Base-by-base conservation (phyloP, 1,140 invertebrate genomes). In the Armadillidium nasatum region DNA sequence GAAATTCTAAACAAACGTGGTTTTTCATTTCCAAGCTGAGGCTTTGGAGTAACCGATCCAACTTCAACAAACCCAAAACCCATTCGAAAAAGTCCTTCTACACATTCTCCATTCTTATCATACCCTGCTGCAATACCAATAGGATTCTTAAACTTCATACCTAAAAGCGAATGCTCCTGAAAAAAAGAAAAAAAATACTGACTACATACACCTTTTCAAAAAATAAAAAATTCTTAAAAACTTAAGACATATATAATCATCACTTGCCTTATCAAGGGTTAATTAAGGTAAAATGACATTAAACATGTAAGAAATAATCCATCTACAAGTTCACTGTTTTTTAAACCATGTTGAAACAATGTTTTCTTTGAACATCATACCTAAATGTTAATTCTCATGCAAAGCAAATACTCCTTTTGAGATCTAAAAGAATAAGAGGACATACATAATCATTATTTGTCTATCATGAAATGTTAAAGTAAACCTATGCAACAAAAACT, bases 61-160 rank as follows among this genome's bases (percentile, higher is more conserved):
- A 99, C 90, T 89, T 99, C 97, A 46, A 99, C 90, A 86, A 98
- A 96, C 23, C 96, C 92, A 87, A 99, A 98, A 0, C 97, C 97
- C 72, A 95, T 86, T 82, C 91, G 89, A 70, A 89, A 88, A 43
- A 99, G 84, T 0, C 93, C 93, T 77, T 89, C 84, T 0, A 98
- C 87, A 33, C 93, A 94, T 87, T 98, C 94, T 10, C 90, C 97
- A 85, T 99, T 90, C 84, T 99, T 99, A 84, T 99, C 97, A 87
- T 98, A 99, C 4, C 97, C 97, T 78, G 97, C 97, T 70, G 97
- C 97, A 81, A 99, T 90, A 44, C 97, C 97, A 82, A 99, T 83
- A 0, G 96, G 96, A 87, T 97, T 98, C 76, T 86, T 86, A 71
- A 99, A 90, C 19, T 91, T 82, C 77, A 90, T 84, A 33, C 88